Base-by-base conservation (phyloP, 2,113 vertebrate species). In the Callaeas wilsoni region DNA sequence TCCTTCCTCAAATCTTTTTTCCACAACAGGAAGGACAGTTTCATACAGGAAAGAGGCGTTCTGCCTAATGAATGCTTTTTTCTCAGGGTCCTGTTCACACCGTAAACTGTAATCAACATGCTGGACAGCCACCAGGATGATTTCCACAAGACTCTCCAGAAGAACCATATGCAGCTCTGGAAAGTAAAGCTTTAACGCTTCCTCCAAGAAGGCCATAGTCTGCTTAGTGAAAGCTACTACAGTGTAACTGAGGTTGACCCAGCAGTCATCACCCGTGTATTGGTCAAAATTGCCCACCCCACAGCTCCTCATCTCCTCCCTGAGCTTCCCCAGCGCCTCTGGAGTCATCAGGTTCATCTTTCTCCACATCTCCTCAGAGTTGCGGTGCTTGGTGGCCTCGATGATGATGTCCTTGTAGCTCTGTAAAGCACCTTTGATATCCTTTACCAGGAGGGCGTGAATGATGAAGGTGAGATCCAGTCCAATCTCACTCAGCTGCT, bases 291-390 rank as follows among this genome's bases (percentile, higher is more conserved):
- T 98, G 65, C 97, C 87, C 22, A 99, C 97, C 7, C 99, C 99
- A 0, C 99, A 99, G 89, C 93, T 95, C 42, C 97, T 98, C 99
- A 99, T 99, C 96, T 99, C 99, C 14, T 99, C 99, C 96, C 98
- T 98, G 82, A 99, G 99, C 84, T 99, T 99, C 27, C 98, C 90
- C 94, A 99, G 96, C 0, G 99, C 99, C 96, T 99, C 99, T 0
- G 99, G 99, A 10, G 99, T 99, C 99, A 99, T 99, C 62, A 99
- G 97, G 96, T 99, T 99, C 99, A 99, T 99, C 93, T 94, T 98
- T 33, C 99, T 98, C 99, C 99, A 99, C 99, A 99, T 99, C 98
- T 99, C 99, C 97, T 99, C 99, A 0, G 99, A 99, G 98, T 99
- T 99, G 27, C 99, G 98, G 91, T 99, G 99, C 84, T 99, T 99